Base-by-base conservation (phyloP, 2,888 invertebrate species). In the Lysandra coridon region DNA sequence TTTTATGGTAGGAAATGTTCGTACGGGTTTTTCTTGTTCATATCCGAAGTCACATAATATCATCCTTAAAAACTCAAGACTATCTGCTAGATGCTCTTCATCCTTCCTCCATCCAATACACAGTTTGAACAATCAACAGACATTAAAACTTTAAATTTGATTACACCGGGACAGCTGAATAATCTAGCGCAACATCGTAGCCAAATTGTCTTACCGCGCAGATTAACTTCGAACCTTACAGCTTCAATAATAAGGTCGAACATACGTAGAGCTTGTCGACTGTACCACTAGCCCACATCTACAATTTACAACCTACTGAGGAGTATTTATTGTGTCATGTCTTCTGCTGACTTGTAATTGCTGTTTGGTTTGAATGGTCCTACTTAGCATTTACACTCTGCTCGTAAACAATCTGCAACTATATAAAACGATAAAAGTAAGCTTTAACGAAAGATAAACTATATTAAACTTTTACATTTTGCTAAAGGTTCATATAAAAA, bases 141-240 rank as follows among this genome's bases (percentile, higher is more conserved):
- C 69, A 37, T 69, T 69, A 69, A 37, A 69, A 69, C 69, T 69
- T 69, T 69, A 69, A 69, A 69, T 69, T 69, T 37, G 33, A 69
- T 69, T 69, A 69, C 69, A 37, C 33, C 69, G 30, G 62, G 64
- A 69, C 69, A 69, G 33, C 17, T 37, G 33, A 69, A 69, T 69
- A 69, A 69, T 69, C 69, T 69, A 69, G 69, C 69, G 69, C 69
- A 33, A 69, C 69, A 33, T 69, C 12, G 69, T 69, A 12, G 33
- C 69, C 69, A 69, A 69, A 69, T 69, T 69, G 33, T 69, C 33
- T 69, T 69, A 14, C 69, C 1, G 69, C 1, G 7, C 30, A 30
- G 23, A 30, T 14, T 10, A 10, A 30, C 12, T 12, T 33, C 33
- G 14, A 1, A 69, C 37, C 33, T 69, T 17, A 33, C 5, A 12